phyloP scores from a whole-genome alignment of 2,888 invertebrate genomes.

The Sceliomorpha sp. region DNA sequence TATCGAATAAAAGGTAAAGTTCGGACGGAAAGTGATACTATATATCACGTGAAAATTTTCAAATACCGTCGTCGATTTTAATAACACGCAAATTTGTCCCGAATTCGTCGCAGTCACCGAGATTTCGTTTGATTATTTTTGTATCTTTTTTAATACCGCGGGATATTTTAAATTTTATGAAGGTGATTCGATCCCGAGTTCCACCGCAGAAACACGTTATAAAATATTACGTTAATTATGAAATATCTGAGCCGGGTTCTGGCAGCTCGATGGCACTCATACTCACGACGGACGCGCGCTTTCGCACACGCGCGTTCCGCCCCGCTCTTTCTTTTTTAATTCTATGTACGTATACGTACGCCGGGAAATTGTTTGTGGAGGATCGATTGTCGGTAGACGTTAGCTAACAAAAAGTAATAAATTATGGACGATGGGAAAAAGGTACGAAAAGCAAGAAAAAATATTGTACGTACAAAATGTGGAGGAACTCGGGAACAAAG shows the following conservation, averaged over 20 bases:
- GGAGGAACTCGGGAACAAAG: constrained; percentile 4
- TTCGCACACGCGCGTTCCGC: no score
- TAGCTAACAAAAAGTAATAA: constrained; percentile 35
- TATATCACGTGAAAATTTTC: no score
- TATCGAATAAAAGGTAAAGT: no score
- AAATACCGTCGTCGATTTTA: constrained; percentile 2
- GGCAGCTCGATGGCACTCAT: constrained; percentile 12
- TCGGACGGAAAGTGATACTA: no score
- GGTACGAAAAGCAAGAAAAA: constrained; percentile 18
- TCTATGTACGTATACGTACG: constrained; percentile 16
- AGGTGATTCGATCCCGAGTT: constrained; percentile 12
- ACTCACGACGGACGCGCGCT: constrained; percentile 8
- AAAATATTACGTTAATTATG: constrained; percentile 53
- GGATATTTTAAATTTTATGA: constrained; percentile 33
- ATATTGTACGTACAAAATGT: constrained; percentile 19
- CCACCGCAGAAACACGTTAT: constrained; percentile 21
- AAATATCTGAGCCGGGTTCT: constrained; percentile 35
- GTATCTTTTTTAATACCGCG: constrained; percentile 20
- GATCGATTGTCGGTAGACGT: constrained; percentile 34
- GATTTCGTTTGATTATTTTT: constrained; percentile 5
- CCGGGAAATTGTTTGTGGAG: constrained; percentile 30
- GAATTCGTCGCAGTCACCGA: not conserved
- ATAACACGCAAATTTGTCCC: constrained; percentile 10
- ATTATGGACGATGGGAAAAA: constrained; percentile 25
- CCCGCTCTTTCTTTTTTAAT: constrained; percentile 5